Percentiles rank a stretch among this genome's conserved stretches.
Conservation (phyloP, 2,797 vertebrate genomes). For the Acanthiza pusilla region DNA sequence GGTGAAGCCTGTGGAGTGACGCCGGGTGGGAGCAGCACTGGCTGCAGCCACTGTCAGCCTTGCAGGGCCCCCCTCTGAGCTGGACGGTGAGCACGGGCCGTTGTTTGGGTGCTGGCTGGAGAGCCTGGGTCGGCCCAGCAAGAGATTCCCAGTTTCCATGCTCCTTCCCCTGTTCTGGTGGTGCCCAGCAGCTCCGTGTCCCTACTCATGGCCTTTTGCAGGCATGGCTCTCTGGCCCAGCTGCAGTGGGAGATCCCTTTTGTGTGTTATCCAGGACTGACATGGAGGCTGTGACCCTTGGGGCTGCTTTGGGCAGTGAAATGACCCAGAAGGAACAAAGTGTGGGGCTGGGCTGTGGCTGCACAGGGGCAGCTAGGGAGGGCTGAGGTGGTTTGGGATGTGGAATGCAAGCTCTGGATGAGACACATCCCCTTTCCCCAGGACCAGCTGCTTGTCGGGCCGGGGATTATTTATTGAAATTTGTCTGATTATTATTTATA, state of each 20-base stretch:
- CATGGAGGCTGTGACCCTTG: fast-evolving
- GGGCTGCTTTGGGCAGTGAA: neutral
- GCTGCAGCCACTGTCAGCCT: neutral
- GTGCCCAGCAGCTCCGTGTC: neutral
- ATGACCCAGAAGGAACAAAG: neutral
- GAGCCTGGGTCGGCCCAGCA: fast-evolving
- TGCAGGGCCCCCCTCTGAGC: neutral
- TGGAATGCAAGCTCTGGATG: neutral
- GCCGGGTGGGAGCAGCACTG: neutral
- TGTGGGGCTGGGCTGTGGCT: neutral
- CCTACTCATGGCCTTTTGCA: neutral
- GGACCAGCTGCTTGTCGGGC: neutral
- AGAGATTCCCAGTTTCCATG: neutral
- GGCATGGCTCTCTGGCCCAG: neutral
- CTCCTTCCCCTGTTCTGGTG: neutral
- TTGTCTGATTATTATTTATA: neutral
- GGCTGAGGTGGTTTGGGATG: neutral
- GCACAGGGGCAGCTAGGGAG: neutral
- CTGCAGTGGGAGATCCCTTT: neutral
- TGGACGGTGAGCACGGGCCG: fast-evolving
- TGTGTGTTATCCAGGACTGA: neutral
- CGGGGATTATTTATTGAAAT: neutral
- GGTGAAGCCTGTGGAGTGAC: slow-evolving; percentile 83
- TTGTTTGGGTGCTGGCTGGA: neutral
- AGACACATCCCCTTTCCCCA: neutral